A percentile compares a stretch with the other conserved stretches of the same genome.
Evolutionary conservation across 2,113 vertebrate species (phyloP).

Genomic region (Dendrocopos noguchii): DNA sequence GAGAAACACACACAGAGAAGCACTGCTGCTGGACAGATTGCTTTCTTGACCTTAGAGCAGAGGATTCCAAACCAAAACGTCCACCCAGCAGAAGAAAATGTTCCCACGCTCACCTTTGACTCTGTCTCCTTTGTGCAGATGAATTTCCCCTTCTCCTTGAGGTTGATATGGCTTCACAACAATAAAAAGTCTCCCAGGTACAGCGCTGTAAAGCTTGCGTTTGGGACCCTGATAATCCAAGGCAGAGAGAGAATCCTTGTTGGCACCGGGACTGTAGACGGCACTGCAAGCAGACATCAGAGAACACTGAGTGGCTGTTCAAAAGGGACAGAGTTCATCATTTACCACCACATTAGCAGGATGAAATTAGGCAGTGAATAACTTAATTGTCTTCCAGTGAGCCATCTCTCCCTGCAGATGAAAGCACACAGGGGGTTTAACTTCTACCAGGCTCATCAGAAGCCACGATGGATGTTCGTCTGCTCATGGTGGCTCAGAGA

Average conservation of each 20-base stretch:
- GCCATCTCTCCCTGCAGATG: neutral
- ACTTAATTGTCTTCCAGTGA: neutral
- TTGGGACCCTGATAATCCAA: slow-evolving; percentile 82
- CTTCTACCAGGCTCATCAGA: neutral
- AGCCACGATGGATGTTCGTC: neutral
- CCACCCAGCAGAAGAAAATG: neutral
- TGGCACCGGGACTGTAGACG: slow-evolving; percentile 76
- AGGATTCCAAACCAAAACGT: neutral
- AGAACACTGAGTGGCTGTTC: neutral
- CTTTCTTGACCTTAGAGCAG: neutral
- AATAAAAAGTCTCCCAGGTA: slow-evolving; percentile 92
- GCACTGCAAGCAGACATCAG: slow-evolving; percentile 56
- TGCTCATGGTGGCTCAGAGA: neutral
- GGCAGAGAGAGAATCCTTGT: slow-evolving; percentile 73
- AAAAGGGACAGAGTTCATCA: neutral
- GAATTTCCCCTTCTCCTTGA: slow-evolving; percentile 92
- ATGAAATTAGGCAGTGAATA: neutral
- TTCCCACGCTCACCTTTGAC: slow-evolving; percentile 87
- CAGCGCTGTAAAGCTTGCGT: slow-evolving; percentile 95
- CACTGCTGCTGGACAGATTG: neutral
- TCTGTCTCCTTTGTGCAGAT: slow-evolving; percentile 90
- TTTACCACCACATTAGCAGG: neutral
- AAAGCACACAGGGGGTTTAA: neutral
- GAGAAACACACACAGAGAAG: neutral
- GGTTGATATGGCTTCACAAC: slow-evolving; percentile 89